Percentiles rank a stretch among this genome's conserved stretches.
Conservation (phyloP, 2,113 vertebrate genomes). For the Amblyopsis rosae region DNA sequence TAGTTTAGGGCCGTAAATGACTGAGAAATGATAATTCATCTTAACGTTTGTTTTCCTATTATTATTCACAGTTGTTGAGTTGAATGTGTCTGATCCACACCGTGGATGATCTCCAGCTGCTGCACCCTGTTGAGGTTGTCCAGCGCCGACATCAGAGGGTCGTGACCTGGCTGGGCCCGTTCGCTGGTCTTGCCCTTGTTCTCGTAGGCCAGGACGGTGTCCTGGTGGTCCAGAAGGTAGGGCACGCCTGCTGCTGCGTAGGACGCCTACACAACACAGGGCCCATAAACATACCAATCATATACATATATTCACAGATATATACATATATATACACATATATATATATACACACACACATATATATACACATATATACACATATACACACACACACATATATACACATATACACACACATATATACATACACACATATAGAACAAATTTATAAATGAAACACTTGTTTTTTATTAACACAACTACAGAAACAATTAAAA, state of each 20-base stretch:
- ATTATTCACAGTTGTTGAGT: too few species aligned
- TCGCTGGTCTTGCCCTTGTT: constrained; percentile 88
- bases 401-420: too few species aligned
- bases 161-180: constrained; percentile 66
- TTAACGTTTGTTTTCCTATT: too few species aligned
- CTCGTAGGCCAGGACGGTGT: constrained; percentile 95
- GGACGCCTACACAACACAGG: constrained; percentile 71
- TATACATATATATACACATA: too few species aligned
- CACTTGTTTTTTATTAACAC: not conserved
- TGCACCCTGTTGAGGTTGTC: constrained; percentile 91
- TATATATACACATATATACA: too few species aligned
- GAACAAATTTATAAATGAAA: too few species aligned
- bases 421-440: too few species aligned
- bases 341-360: too few species aligned
- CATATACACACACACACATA: not conserved
- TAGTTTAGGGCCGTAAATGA: too few species aligned
- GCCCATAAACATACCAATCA: too few species aligned
- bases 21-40: too few species aligned
- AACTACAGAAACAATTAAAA: not conserved
- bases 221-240: constrained; percentile 90
- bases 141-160: constrained; percentile 93
- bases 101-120: constrained; percentile 96
- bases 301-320: too few species aligned
- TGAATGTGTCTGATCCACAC: constrained; percentile 43
- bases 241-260: constrained; percentile 81